Percentiles rank a stretch among this genome's conserved stretches.
Conservation (phyloP, 2,797 vertebrate species). For the Mus spretus region DNA sequence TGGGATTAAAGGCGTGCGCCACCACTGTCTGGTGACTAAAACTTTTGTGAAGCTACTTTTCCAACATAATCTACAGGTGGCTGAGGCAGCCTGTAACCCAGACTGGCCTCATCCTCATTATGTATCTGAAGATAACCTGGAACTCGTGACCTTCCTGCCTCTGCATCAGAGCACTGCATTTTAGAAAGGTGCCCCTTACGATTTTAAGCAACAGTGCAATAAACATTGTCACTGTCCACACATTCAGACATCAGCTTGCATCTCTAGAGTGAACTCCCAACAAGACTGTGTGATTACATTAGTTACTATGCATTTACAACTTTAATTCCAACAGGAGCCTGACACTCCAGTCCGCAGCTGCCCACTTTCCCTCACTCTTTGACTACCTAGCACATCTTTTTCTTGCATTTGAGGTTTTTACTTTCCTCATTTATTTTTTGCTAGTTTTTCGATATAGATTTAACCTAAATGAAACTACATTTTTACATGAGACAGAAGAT, state of each 20-base stretch:
- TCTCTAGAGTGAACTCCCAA: constrained; percentile 13
- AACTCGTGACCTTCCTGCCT: background rate
- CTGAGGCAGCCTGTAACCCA: background rate
- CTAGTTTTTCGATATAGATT: background rate
- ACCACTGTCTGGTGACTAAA: too few species aligned
- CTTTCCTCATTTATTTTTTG: constrained; percentile 43
- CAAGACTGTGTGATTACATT: background rate
- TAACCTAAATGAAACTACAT: background rate
- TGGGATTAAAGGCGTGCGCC: too few species aligned
- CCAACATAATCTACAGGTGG: background rate
- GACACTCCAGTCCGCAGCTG: constrained; percentile 31
- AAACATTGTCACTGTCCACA: background rate
- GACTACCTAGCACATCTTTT: background rate
- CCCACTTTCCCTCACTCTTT: constrained; percentile 20
- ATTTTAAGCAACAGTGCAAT: constrained; percentile 34
- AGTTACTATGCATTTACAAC: constrained; percentile 2
- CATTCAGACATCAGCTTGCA: background rate
- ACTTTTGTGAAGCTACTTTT: constrained; percentile 49
- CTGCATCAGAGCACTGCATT: background rate
- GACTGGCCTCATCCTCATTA: background rate
- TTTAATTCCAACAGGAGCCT: constrained; percentile 40
- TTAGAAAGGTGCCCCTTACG: background rate
- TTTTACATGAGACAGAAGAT: constrained; percentile 14
- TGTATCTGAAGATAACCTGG: background rate
- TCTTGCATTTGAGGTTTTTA: constrained; percentile 37